Percentiles rank a stretch among this genome's conserved stretches.
phyloP scores from a whole-genome alignment of 2,113 vertebrate genomes.

The Melanerpes aurifrons region DNA sequence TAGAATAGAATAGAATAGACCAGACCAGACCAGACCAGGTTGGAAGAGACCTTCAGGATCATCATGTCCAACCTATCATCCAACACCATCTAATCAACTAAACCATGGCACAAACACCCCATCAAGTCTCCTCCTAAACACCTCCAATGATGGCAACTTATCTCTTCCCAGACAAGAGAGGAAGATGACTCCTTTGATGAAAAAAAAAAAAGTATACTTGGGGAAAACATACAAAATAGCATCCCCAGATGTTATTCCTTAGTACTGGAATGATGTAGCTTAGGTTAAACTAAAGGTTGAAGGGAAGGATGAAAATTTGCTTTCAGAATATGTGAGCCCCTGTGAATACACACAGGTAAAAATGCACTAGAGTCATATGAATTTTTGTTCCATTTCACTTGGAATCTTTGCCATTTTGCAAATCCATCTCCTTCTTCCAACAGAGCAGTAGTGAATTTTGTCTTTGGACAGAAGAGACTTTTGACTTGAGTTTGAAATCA shows the following conservation, averaged over 20 bases:
- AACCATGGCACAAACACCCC: too few species aligned
- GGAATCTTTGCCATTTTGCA: background rate
- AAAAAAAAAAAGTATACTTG: background rate
- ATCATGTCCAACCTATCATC: too few species aligned
- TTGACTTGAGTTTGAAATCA: background rate
- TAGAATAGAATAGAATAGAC: too few species aligned
- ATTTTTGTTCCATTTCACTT: background rate
- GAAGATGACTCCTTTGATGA: background rate
- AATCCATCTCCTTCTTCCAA: background rate
- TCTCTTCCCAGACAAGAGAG: background rate
- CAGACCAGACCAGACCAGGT: too few species aligned
- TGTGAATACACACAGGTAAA: background rate
- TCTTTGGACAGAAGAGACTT: background rate
- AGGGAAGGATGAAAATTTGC: background rate
- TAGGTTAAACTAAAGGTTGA: background rate
- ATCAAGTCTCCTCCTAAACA: too few species aligned
- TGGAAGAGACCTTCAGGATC: too few species aligned
- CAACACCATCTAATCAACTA: too few species aligned
- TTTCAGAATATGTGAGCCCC: background rate
- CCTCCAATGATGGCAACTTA: background rate
- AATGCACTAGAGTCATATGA: rapidly evolving
- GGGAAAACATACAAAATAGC: rapidly evolving
- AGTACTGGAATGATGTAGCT: background rate
- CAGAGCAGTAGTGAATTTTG: background rate
- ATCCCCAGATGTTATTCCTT: background rate